phyloP scores from a whole-genome alignment of 64 coral and sea anemone species.

The Trachythela sp. region DNA sequence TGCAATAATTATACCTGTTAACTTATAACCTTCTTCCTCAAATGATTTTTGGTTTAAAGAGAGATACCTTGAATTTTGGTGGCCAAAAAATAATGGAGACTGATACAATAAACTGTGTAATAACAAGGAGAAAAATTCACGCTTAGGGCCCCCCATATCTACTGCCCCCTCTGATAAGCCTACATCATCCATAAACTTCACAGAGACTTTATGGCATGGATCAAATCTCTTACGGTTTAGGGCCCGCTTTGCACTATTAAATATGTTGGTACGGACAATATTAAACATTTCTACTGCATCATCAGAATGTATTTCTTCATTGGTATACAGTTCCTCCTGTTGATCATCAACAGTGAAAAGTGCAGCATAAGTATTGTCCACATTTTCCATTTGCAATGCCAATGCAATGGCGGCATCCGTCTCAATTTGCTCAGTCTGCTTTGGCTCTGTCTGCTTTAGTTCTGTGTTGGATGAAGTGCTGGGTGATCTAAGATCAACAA shows the following conservation, averaged over 20 bases:
- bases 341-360: background rate
- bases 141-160: conserved; percentile 1
- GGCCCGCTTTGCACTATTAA: conserved; percentile 4
- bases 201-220: background rate
- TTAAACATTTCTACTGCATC: background rate
- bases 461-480: background rate
- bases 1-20: background rate
- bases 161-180: conserved; percentile 13
- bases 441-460: background rate
- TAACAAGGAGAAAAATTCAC: background rate
- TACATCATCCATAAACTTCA: conserved; percentile 18
- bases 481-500: background rate
- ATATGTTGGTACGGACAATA: background rate
- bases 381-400: background rate
- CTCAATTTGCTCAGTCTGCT: background rate
- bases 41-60: conserved; percentile 16
- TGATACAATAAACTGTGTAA: background rate
- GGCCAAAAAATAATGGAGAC: background rate
- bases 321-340: background rate
- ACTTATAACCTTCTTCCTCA: background rate
- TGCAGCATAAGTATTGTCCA: background rate
- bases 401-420: conserved; percentile 16
- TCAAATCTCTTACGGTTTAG: background rate
- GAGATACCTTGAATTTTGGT: background rate
- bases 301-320: background rate